Conservation (phyloP, 1,140 invertebrate species). For the Nylanderia fulva region DNA sequence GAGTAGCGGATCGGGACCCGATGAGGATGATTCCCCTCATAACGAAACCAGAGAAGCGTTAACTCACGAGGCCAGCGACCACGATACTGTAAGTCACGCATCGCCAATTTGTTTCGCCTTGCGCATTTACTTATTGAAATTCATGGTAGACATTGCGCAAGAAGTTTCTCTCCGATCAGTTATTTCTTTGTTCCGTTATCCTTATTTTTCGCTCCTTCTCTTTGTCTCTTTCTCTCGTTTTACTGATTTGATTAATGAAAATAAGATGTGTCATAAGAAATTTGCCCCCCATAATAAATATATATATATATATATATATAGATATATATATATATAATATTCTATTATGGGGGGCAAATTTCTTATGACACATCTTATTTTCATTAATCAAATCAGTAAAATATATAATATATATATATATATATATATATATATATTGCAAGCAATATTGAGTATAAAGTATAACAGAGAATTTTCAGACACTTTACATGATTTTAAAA, state of each 20-base stretch:
- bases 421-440: not conserved
- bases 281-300: not conserved
- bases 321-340: too few relatives aligned
- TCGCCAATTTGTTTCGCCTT: constrained; percentile 57
- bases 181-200: constrained; percentile 52
- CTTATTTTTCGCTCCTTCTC: not conserved
- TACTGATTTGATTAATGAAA: not conserved
- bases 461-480: not conserved
- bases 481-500: not conserved
- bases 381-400: not conserved
- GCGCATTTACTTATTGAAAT: constrained; percentile 55
- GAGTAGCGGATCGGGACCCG: constrained; percentile 83
- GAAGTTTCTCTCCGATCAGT: constrained; percentile 33
- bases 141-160: constrained; percentile 39
- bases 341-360: not conserved
- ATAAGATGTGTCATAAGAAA: not conserved
- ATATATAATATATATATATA: too few relatives aligned
- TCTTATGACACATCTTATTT: not conserved
- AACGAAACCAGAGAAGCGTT: constrained; percentile 89
- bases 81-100: constrained; percentile 88
- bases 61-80: constrained; percentile 89
- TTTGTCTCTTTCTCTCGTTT: not conserved
- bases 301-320: too few relatives aligned
- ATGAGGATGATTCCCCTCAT: constrained; percentile 80
- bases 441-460: not conserved